Conservation (phyloP, 2,113 vertebrate genomes). For the Cyprinodon variegatus region DNA sequence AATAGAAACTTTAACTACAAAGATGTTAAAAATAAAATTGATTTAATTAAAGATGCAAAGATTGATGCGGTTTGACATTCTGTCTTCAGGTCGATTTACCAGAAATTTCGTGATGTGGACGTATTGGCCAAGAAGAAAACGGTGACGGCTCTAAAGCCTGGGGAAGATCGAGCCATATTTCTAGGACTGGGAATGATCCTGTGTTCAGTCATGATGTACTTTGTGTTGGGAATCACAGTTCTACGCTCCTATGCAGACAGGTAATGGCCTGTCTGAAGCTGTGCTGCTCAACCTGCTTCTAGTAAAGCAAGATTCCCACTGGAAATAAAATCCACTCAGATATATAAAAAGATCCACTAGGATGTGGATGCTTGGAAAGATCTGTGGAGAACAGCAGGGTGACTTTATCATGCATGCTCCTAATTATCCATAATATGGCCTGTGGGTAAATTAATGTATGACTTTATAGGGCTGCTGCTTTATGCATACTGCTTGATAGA, state of each 20-base stretch:
- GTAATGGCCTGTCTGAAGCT: conserved; percentile 50
- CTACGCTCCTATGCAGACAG: conserved; percentile 92
- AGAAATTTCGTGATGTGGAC: conserved; percentile 91
- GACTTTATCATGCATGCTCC: background rate
- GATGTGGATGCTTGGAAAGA: background rate
- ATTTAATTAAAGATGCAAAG: background rate
- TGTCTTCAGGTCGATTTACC: conserved; percentile 87
- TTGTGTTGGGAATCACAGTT: conserved; percentile 92
- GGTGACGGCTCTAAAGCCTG: conserved; percentile 91
- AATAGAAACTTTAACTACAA: background rate
- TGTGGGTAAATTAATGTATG: background rate
- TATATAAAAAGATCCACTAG: background rate
- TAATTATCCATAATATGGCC: background rate
- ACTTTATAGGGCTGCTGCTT: background rate
- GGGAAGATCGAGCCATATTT: conserved; percentile 92
- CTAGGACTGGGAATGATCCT: conserved; percentile 94
- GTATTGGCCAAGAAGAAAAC: conserved; percentile 94
- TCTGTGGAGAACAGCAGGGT: background rate
- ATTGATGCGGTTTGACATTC: background rate
- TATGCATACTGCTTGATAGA: background rate
- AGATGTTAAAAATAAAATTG: background rate
- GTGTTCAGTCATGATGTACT: conserved; percentile 95
- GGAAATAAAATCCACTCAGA: background rate
- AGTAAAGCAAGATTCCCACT: too few species aligned
- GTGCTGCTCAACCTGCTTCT: background rate